These are phyloP conservation scores for Euplagia quadripunctaria DNA, from an alignment of 2,888 invertebrate species.

Conservation along the genomic window DNA sequence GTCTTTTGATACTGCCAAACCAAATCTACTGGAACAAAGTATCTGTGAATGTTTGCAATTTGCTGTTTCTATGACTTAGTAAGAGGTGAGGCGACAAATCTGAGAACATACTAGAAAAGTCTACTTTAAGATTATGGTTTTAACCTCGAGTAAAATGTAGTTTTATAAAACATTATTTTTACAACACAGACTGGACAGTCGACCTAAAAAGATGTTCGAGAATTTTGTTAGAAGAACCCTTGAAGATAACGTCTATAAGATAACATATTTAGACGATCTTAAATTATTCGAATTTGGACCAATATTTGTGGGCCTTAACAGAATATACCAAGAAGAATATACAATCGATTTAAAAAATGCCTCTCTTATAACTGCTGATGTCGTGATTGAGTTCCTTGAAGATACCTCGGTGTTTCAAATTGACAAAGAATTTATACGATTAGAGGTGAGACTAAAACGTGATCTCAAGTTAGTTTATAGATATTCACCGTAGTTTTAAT, in stretches of 20 bases:
- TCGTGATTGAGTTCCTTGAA: constrained; percentile 79
- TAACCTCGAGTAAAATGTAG: too few species aligned
- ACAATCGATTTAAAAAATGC: constrained; percentile 85
- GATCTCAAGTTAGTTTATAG: background rate
- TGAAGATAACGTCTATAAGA: constrained; percentile 76
- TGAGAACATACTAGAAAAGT: too few species aligned
- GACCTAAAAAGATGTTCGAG: constrained; percentile 83
- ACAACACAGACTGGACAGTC: constrained; percentile 74
- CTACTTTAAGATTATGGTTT: too few species aligned
- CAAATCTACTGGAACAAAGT: too few species aligned
- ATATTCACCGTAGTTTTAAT: too few species aligned
- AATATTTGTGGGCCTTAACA: constrained; percentile 76
- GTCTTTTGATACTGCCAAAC: too few species aligned
- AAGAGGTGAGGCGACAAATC: too few species aligned
- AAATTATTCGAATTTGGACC: constrained; percentile 82
- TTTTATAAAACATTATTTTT: too few species aligned
- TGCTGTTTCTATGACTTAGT: too few species aligned
- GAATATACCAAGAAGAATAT: constrained; percentile 80
- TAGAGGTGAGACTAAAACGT: constrained; percentile 64
- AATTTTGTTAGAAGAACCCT: constrained; percentile 76
- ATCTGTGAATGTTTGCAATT: too few species aligned
- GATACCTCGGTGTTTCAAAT: constrained; percentile 80
- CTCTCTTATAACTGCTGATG: constrained; percentile 82
- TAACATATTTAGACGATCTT: constrained; percentile 77
- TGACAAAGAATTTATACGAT: constrained; percentile 68